A percentile compares a stretch with the other conserved stretches of the same genome.
phyloP scores from a whole-genome alignment of 1,140 invertebrate species.

The Neelides sp. region DNA sequence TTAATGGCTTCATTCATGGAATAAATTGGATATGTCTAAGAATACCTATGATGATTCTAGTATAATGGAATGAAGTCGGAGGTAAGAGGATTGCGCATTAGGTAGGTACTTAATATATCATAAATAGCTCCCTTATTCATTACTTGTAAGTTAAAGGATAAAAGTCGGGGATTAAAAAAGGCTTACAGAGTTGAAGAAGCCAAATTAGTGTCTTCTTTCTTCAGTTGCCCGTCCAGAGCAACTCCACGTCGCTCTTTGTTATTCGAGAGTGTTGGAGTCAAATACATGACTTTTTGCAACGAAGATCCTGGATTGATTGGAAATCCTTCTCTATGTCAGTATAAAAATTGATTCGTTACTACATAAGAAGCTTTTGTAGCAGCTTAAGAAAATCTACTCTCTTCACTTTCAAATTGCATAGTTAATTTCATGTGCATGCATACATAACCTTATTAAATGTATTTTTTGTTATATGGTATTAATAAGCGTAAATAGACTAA shows the following conservation, averaged over 20 bases:
- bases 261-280: constrained; percentile 61
- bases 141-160: constrained; percentile 14
- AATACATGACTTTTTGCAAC: constrained; percentile 78
- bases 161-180: constrained; percentile 9
- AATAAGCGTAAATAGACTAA: too few relatives aligned
- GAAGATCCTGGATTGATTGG: constrained; percentile 86
- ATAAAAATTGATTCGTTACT: neutral
- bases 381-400: too few relatives aligned
- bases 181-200: constrained; percentile 92
- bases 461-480: too few relatives aligned
- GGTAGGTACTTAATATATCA: constrained; percentile 6
- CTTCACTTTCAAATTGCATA: too few relatives aligned
- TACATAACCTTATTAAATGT: neutral
- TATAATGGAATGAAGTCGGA: neutral
- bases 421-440: too few relatives aligned
- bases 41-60: too few relatives aligned
- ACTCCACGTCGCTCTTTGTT: constrained; percentile 85
- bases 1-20: too few relatives aligned
- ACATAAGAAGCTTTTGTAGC: neutral
- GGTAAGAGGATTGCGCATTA: too few relatives aligned
- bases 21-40: too few relatives aligned
- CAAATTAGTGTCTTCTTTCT: constrained; percentile 73
- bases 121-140: neutral
- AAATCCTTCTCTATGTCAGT: constrained; percentile 65
- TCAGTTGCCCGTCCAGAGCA: constrained; percentile 86